Evolutionary conservation across 2,888 invertebrate genomes (phyloP), one percentile per base, ranked within the genome.

Genomic region (Macrosoma leucophasiata): DNA sequence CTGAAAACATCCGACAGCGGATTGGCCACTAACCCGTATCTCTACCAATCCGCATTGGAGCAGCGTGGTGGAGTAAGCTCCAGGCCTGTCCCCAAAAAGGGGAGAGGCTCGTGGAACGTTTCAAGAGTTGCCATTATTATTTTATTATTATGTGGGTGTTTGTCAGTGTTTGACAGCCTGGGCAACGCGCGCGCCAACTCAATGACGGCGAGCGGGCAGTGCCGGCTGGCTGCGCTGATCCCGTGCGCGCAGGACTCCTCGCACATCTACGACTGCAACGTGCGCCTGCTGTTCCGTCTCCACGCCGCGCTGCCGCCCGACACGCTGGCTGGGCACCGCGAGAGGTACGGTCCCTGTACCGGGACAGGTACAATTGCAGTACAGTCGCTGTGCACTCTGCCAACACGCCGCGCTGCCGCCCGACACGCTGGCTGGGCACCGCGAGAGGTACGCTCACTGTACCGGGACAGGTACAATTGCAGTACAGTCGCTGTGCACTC

Each of bases 121-220:
- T n/a, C n/a, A n/a, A n/a, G n/a, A n/a, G n/a, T n/a, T n/a, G n/a
- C n/a, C n/a, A n/a, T 24, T 26, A 6, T 12, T 12, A 7, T 19
- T 21, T 18, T 4, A 23, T 20, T 13, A n/a, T 15, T 20, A 13
- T 11, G 7, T 12, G 15, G 27, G 19, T 21, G 19, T 7, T 12
- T 15, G 8, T 3, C 58, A 95, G 97, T 98, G 44, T 98, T 97
- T 82, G 92, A 92, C 52, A 96, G 97, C 1, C 86, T 98, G 62
- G 96, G 98, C 70, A 91, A 93, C 81, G 95, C 96, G 2, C 90
- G 95, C 22, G 94, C 97, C 23, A 97, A 96, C 73, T 99, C 98
- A 3, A 98, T 98, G 96, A 98, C 97, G 1, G 93, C 91, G 41
- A 92, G 95, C 41, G 98, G 99, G 0, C 98, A 99, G 74, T 99